Evolutionary conservation across 2,888 invertebrate genomes (phyloP).

Genomic region (Ectemnius lituratus): DNA sequence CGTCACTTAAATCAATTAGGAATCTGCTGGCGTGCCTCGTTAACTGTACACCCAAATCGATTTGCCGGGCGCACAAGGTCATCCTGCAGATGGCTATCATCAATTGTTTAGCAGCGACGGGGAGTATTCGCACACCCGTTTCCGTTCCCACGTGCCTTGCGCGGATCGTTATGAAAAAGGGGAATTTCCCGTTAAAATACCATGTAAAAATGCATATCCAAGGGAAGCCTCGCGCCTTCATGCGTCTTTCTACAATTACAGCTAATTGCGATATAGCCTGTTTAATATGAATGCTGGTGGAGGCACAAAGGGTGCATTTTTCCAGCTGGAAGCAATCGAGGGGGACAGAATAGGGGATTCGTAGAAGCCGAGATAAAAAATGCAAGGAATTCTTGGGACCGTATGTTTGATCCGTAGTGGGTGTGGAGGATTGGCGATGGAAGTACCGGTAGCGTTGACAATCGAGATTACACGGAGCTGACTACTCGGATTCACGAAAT

Average conservation of each 20-base stretch:
- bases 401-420: too few species aligned
- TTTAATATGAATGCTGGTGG: too few species aligned
- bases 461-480: slow-evolving; percentile 47
- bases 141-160: slow-evolving; percentile 66
- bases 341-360: too few species aligned
- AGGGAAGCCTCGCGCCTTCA: background rate
- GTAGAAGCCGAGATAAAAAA: too few species aligned
- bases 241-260: background rate
- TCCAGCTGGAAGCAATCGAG: too few species aligned
- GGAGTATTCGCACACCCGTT: slow-evolving; percentile 57
- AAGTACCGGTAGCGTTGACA: slow-evolving; percentile 16
- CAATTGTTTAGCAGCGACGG: slow-evolving; percentile 32
- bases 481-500: slow-evolving; percentile 49
- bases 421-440: background rate
- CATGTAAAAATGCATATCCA: slow-evolving; percentile 21
- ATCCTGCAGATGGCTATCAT: slow-evolving; percentile 35
- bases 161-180: slow-evolving; percentile 18
- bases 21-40: slow-evolving; percentile 2
- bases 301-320: too few species aligned
- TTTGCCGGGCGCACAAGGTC: slow-evolving; percentile 16
- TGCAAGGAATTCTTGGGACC: too few species aligned
- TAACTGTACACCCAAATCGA: slow-evolving; percentile 24
- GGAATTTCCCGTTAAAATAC: slow-evolving; percentile 39
- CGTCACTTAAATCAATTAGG: background rate
- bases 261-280: background rate